Conservation (phyloP, 2,888 invertebrate species). For the Lamproptera curius region DNA sequence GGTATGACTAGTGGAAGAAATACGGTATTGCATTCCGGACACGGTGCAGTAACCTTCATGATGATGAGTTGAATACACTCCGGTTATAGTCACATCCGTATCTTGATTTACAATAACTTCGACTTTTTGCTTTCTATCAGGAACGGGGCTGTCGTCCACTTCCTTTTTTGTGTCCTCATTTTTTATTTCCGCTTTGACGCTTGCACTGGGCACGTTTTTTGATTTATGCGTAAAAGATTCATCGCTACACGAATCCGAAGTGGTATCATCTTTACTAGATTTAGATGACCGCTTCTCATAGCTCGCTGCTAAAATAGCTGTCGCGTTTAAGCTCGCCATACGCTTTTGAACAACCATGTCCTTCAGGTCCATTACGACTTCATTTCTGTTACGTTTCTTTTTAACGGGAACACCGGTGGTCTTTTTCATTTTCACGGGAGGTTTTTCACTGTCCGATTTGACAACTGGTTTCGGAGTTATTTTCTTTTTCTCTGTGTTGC, state of each 20-base stretch:
- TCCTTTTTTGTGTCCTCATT: constrained; percentile 63
- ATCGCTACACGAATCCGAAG: constrained; percentile 76
- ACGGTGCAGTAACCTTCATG: constrained; percentile 92
- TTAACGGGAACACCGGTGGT: constrained; percentile 63
- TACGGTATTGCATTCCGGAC: constrained; percentile 91
- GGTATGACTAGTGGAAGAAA: constrained; percentile 91
- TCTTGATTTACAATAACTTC: constrained; percentile 92
- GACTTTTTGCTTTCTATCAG: constrained; percentile 77
- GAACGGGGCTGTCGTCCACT: constrained; percentile 46
- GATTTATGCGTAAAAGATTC: constrained; percentile 72
- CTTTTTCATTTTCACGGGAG: constrained; percentile 66
- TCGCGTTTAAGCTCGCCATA: constrained; percentile 94
- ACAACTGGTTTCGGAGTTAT: constrained; percentile 43
- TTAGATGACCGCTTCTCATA: constrained; percentile 85
- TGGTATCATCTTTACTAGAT: constrained; percentile 77
- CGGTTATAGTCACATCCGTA: constrained; percentile 92
- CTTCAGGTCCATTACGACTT: constrained; percentile 87
- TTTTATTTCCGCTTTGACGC: constrained; percentile 75
- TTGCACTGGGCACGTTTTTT: constrained; percentile 74
- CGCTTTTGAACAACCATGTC: constrained; percentile 93
- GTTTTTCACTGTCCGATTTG: constrained; percentile 73
- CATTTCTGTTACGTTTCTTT: constrained; percentile 78
- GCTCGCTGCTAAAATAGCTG: constrained; percentile 92
- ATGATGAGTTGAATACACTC: constrained; percentile 89
- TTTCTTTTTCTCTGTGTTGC: constrained; percentile 62